Conservation (phyloP, 2,888 invertebrate genomes). For the Andrena trimmerana region DNA sequence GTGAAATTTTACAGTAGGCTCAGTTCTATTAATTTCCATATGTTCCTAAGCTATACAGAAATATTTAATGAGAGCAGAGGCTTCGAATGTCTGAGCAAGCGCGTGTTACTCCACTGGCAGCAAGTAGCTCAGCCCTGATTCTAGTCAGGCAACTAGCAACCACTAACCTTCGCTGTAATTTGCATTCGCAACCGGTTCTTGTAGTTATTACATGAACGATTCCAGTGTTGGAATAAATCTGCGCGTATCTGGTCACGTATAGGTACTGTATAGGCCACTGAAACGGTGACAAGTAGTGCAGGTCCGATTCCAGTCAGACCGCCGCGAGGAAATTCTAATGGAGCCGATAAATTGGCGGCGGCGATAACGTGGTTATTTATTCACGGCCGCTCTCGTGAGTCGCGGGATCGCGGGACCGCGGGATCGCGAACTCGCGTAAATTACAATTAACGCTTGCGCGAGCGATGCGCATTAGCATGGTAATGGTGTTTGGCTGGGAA, state of each 20-base stretch:
- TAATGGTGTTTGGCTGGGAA: background rate
- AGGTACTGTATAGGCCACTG: background rate
- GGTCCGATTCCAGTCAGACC: background rate
- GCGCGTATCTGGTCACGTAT: background rate
- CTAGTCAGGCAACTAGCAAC: background rate
- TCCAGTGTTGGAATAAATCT: background rate
- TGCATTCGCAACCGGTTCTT: no score
- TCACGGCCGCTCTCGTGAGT: background rate
- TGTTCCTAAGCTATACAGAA: background rate
- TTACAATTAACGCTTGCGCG: background rate
- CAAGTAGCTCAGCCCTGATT: background rate
- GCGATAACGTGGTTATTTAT: slow-evolving; percentile 30
- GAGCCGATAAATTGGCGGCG: slow-evolving; percentile 10
- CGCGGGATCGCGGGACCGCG: background rate
- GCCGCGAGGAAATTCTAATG: background rate
- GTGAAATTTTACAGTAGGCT: background rate
- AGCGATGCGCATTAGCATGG: slow-evolving; percentile 20
- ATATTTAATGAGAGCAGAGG: no score
- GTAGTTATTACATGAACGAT: no score
- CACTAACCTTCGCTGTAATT: no score
- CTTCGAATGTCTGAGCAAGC: background rate
- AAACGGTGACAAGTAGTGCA: background rate
- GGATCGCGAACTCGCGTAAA: background rate
- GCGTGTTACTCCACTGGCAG: background rate
- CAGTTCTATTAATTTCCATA: background rate